Percentiles rank a stretch among this genome's conserved stretches.
Conservation (phyloP, 1,140 invertebrate species). For the Elysia chlorotica region DNA sequence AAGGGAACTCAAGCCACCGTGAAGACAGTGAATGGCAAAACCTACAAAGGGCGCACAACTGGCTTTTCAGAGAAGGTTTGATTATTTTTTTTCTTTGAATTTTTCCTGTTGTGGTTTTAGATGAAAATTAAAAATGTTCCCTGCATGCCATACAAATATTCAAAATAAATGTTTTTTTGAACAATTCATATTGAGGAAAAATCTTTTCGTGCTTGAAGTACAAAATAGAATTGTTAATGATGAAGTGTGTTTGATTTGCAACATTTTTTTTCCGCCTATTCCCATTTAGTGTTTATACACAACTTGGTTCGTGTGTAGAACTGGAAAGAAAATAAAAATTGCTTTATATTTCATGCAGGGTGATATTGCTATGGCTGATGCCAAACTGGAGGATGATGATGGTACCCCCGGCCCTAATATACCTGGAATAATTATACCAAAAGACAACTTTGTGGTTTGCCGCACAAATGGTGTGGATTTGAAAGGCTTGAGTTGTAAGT, state of each 20-base stretch:
- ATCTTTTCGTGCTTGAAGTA: not conserved
- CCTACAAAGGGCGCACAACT: slow-evolving; percentile 10
- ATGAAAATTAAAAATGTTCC: too few relatives aligned
- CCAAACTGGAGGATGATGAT: slow-evolving; percentile 17
- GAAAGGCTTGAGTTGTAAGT: slow-evolving; percentile 20
- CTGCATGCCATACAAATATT: not conserved
- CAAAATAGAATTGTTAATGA: not conserved
- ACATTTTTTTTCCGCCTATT: not conserved
- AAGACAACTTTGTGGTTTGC: slow-evolving; percentile 18
- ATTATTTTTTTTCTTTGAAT: too few relatives aligned
- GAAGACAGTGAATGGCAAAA: slow-evolving; percentile 19
- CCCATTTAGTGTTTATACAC: not conserved
- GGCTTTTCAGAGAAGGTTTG: slow-evolving; percentile 11
- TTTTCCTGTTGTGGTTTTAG: too few relatives aligned
- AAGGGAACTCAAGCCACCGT: slow-evolving; percentile 12
- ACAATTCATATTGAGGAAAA: not conserved
- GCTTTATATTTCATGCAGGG: slow-evolving; percentile 8
- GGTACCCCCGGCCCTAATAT: not conserved
- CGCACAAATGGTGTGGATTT: slow-evolving; percentile 19
- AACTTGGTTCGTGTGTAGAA: not conserved
- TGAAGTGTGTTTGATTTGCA: not conserved
- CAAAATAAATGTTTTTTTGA: not conserved
- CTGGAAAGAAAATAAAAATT: not conserved
- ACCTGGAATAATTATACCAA: slow-evolving; percentile 14
- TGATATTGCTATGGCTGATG: slow-evolving; percentile 13